Percentiles rank a stretch among this genome's conserved stretches.
phyloP scores from a whole-genome alignment of 2,113 vertebrate species.

The Notechis scutatus region DNA sequence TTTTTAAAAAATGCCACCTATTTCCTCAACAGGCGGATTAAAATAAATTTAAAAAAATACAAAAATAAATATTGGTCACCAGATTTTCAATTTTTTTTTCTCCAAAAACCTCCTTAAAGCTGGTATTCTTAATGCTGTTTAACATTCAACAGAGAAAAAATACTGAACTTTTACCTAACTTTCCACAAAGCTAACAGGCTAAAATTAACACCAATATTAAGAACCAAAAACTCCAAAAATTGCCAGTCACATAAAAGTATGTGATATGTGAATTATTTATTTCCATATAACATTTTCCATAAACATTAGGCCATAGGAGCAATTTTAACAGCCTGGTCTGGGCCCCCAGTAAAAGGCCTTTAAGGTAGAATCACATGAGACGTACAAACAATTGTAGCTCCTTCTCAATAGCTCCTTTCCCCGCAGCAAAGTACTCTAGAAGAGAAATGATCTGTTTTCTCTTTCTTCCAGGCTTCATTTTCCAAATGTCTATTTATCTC shows the following conservation, averaged over 20 bases:
- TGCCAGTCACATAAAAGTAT: background rate
- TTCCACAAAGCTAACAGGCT: background rate
- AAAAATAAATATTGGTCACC: background rate
- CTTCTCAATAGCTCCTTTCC: background rate
- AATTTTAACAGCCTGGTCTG: background rate
- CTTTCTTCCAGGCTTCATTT: no score
- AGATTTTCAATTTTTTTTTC: background rate
- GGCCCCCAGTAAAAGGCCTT: background rate
- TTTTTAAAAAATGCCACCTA: no score
- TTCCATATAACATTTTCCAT: background rate
- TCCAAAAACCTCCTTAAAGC: background rate
- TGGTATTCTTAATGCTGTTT: background rate
- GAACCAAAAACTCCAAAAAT: background rate
- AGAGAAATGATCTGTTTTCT: no score
- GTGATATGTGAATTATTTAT: background rate
- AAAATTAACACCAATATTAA: background rate
- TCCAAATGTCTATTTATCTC: background rate
- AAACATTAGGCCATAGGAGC: background rate
- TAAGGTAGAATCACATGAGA: background rate
- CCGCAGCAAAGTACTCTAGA: background rate
- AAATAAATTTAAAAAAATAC: background rate
- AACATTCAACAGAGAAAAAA: background rate
- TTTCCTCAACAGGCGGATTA: background rate
- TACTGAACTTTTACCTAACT: background rate
- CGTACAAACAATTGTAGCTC: background rate